Conservation (phyloP, 2,888 invertebrate species). For the Lymantria monacha region DNA sequence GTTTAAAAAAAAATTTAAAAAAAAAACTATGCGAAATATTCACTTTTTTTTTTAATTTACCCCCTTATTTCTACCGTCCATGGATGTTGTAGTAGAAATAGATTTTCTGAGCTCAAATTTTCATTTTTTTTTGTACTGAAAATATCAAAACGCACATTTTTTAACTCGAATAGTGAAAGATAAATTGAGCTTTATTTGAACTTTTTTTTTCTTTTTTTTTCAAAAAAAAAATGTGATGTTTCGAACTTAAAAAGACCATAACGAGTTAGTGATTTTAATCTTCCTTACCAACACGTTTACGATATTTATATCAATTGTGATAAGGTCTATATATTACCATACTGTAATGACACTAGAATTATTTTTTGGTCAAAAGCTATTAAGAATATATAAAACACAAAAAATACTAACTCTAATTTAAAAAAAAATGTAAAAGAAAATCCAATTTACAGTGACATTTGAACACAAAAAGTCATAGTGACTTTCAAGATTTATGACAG, state of each 20-base stretch:
- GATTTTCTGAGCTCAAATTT: slow-evolving; percentile 32
- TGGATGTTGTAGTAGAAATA: slow-evolving; percentile 69
- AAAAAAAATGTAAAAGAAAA: no score
- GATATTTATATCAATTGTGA: slow-evolving; percentile 37
- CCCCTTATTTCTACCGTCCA: slow-evolving; percentile 72
- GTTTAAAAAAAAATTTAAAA: slow-evolving; percentile 2
- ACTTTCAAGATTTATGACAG: no score
- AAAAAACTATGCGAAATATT: slow-evolving; percentile 13
- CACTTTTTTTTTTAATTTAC: slow-evolving; percentile 27
- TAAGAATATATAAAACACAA: background rate
- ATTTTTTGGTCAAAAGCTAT: slow-evolving; percentile 17
- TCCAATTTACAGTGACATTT: no score
- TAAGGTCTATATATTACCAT: slow-evolving; percentile 29
- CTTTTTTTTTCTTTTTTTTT: slow-evolving; percentile 18
- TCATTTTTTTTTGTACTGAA: slow-evolving; percentile 10
- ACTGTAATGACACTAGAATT: slow-evolving; percentile 19
- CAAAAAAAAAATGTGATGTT: slow-evolving; percentile 32
- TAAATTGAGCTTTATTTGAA: slow-evolving; percentile 30
- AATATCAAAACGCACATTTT: slow-evolving; percentile 30
- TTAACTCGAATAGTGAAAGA: slow-evolving; percentile 23
- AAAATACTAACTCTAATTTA: no score
- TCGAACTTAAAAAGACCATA: slow-evolving; percentile 37
- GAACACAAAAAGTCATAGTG: no score
- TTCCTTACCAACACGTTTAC: slow-evolving; percentile 32
- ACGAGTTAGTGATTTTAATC: slow-evolving; percentile 39